Evolutionary conservation across 2,113 vertebrate genomes (phyloP).

Genomic region (Petroica traversi): DNA sequence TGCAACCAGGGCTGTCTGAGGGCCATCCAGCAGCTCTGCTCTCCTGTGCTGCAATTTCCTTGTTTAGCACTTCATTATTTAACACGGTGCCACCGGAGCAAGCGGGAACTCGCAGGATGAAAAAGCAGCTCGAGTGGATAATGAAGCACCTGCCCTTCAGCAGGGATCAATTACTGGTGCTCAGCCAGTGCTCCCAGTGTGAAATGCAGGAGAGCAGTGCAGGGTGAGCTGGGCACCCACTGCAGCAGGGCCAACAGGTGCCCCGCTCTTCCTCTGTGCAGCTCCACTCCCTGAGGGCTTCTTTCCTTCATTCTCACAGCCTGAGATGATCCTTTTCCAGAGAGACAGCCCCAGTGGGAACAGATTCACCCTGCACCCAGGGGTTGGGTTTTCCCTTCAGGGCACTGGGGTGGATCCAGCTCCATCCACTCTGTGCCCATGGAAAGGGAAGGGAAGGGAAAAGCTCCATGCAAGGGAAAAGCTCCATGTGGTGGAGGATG

Average conservation of each 20-base stretch:
- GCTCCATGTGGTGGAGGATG: fast-evolving
- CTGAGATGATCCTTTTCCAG: background rate
- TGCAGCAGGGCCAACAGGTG: too few relatives aligned
- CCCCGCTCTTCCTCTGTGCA: background rate
- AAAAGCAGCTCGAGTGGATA: slow-evolving; percentile 2
- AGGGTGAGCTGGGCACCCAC: background rate
- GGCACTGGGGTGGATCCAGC: background rate
- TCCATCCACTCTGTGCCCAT: background rate
- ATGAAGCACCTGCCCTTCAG: slow-evolving; percentile 22
- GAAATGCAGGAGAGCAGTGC: background rate
- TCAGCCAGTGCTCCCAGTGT: background rate
- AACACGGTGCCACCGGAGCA: background rate
- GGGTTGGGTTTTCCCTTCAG: background rate
- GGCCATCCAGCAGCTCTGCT: background rate
- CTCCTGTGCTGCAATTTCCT: background rate
- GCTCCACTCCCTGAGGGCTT: background rate
- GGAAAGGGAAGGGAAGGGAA: too few relatives aligned
- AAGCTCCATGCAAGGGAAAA: background rate
- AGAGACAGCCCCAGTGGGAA: background rate
- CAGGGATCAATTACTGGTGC: background rate
- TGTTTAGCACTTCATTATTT: background rate
- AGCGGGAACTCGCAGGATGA: background rate
- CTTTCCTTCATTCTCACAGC: background rate
- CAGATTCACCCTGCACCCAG: fast-evolving
- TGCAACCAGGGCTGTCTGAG: fast-evolving